Percentiles rank a stretch among this genome's conserved stretches.
phyloP scores from a whole-genome alignment of 2,113 vertebrate genomes.

The Pangasianodon gigas region DNA sequence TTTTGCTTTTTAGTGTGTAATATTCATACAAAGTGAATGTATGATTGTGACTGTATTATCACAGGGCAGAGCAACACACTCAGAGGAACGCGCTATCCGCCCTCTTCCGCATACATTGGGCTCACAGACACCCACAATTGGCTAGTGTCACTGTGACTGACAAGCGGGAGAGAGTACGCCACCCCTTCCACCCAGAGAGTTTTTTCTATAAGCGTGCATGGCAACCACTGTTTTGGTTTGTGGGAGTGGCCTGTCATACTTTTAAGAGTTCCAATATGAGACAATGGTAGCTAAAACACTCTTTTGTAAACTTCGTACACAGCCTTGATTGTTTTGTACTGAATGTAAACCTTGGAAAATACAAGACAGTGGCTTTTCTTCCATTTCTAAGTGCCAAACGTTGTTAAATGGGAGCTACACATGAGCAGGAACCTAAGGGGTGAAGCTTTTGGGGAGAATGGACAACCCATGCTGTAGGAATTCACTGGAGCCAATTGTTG shows the following conservation, averaged over 20 bases:
- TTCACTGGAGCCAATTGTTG: neutral
- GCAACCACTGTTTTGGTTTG: neutral
- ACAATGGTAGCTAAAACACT: neutral
- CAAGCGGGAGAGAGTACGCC: neutral
- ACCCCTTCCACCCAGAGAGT: neutral
- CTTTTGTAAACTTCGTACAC: neutral
- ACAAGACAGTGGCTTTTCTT: neutral
- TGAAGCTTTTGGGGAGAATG: neutral
- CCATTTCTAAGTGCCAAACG: neutral
- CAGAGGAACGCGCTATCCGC: neutral
- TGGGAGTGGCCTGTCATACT: neutral
- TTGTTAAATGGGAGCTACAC: neutral
- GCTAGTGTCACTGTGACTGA: neutral
- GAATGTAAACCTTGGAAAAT: neutral
- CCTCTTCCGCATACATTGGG: neutral
- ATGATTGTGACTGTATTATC: no score
- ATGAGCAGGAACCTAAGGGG: neutral
- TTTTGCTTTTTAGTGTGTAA: neutral
- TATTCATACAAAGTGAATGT: neutral
- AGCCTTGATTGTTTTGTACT: neutral
- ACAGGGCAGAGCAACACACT: neutral
- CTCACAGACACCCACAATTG: neutral
- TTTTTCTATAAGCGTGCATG: neutral
- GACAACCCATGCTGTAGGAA: neutral
- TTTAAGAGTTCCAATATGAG: neutral